Conservation (phyloP, 1,140 invertebrate species). For the Odontomachus brunneus region DNA sequence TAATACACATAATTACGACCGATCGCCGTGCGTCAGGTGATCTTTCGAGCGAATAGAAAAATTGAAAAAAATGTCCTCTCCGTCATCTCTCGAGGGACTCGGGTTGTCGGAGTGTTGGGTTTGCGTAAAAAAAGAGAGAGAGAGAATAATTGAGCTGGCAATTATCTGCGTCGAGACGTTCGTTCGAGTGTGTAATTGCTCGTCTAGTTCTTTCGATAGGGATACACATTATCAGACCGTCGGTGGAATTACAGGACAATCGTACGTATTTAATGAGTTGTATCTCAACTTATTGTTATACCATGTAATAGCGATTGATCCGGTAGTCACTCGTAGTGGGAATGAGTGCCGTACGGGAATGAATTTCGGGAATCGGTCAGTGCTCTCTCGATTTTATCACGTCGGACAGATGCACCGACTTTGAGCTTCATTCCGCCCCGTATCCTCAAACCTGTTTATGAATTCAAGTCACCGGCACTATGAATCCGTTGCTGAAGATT, state of each 20-base stretch:
- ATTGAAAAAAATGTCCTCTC: too few relatives aligned
- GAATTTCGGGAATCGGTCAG: neutral
- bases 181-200: neutral
- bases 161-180: too few relatives aligned
- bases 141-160: too few relatives aligned
- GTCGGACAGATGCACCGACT: too few relatives aligned
- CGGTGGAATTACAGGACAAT: neutral
- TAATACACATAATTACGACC: too few relatives aligned
- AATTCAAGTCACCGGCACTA: neutral
- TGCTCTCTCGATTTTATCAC: too few relatives aligned
- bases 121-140: too few relatives aligned
- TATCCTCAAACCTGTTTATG: neutral
- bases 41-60: too few relatives aligned
- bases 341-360: neutral
- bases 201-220: neutral
- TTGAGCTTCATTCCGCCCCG: neutral
- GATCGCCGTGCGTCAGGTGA: too few relatives aligned
- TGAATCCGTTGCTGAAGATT: conserved; percentile 15
- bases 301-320: conserved; percentile 12
- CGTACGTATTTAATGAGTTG: neutral
- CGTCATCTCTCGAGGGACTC: too few relatives aligned
- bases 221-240: neutral
- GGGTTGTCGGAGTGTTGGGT: too few relatives aligned
- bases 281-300: neutral
- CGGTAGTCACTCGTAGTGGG: neutral